Base-by-base conservation (phyloP, 2,113 vertebrate genomes). In the Dicerorhinus sumatrensis region DNA sequence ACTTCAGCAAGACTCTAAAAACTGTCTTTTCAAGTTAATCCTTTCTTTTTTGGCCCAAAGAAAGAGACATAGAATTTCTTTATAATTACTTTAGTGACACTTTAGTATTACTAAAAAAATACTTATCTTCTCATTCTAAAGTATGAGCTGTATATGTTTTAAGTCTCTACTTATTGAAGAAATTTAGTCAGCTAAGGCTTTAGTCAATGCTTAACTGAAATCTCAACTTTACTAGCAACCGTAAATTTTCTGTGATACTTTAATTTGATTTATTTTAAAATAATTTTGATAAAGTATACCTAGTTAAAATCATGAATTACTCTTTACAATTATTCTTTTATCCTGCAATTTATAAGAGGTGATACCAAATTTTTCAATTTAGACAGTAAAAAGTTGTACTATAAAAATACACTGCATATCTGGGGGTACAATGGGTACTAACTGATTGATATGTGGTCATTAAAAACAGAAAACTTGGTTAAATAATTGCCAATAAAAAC, bases 211-310 rank as follows among this genome's bases (percentile, higher is more conserved):
- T 23, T 87, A 63, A 76, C 0, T 17, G 73, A 94, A 90, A 31
- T n/a, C 18, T 77, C 69, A 80, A 54, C 36, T 65, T 70, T 29
- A 91, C 18, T n/a, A 85, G 21, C 13, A 81, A 82, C 1, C 77
- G 1, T 12, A 83, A 31, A 54, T 29, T 62, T 82, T 69, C 42
- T 82, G 7, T 33, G 72, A n/a, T 31, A 77, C 10, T 92, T 11
- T 31, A 33, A 70, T 60, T 84, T 25, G 7, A 83, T 14, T 89
- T 82, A 80, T 54, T 65, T 76, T 70, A 17, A 33, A 69, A 56
- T 18, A 79, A n/a, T 29, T 82, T 89, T 75, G 73, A 75, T 77
- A 67, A 95, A 79, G 21, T 25, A 81, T n/a, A 97, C 13, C 85
- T 77, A 84, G 4, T 29, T 81, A 75, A 92, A 97, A 90, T 76